Base-by-base conservation (phyloP, 2,797 vertebrate genomes). In the Danio jaintianensis region DNA sequence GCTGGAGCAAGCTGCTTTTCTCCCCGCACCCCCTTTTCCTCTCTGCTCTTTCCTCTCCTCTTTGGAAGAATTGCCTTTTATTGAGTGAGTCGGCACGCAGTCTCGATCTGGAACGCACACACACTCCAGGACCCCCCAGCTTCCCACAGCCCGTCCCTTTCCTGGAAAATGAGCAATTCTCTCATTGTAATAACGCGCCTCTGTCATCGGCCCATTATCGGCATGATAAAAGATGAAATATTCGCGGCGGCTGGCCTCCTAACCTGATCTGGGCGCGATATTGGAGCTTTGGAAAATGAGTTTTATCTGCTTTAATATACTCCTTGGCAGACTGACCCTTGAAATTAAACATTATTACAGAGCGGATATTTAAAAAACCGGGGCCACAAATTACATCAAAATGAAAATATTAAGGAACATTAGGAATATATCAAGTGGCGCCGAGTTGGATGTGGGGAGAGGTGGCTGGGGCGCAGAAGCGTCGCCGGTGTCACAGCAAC, bases 331-430 rank as follows among this genome's bases (percentile, higher is more conserved):
- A 98, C 96, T 99, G 97, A 99, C 97, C 97, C 96, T 97, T 98
- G 97, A 99, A 99, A 99, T 98, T 98, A 98, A 98, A 99, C 98
- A 99, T 99, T 98, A 98, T 99, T 99, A 99, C 97, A 97, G 96
- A 97, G 96, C 96, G 95, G 98, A 98, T 99, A 99, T 99, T 99
- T 98, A 98, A 98, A 98, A 98, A 98, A 96, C 96, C 93, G 94
- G 94, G 96, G 94, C 96, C 92, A 90, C 96, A 99, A 99, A 99
- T 99, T 96, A 96, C 97, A 99, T 99, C 97, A 98, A 96, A 98
- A 98, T 98, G 97, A 98, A 99, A 98, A 98, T 98, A 98, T 98
- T 98, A 96, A 98, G 96, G 97, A 96, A 97, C 96, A 98, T 97
- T 98, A 97, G 90, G 93, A 95, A 96, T 97, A 91, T 96, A 96